Evolutionary conservation across 2,888 invertebrate genomes (phyloP).

Genomic region (Cremastobaeus sp.): DNA sequence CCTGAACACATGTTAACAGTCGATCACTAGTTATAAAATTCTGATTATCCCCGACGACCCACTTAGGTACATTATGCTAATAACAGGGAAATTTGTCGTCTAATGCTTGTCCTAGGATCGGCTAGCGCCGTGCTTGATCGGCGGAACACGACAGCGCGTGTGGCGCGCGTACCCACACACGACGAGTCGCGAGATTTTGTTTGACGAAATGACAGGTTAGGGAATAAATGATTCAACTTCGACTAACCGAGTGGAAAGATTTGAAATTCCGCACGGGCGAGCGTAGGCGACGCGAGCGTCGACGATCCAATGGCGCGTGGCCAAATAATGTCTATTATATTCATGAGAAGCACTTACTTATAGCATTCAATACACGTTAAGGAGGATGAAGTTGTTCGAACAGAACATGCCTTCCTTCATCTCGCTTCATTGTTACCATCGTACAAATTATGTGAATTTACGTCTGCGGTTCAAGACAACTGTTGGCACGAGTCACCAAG

Average conservation of each 20-base stretch:
- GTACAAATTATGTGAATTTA: slow-evolving; percentile 43
- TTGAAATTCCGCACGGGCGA: slow-evolving; percentile 44
- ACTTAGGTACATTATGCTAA: no score
- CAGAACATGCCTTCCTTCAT: slow-evolving; percentile 32
- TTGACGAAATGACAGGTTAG: slow-evolving; percentile 54
- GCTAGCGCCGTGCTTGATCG: no score
- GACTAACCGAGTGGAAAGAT: slow-evolving; percentile 47
- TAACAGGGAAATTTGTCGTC: no score
- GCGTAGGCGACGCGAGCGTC: slow-evolving; percentile 42
- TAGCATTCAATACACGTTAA: slow-evolving; percentile 36
- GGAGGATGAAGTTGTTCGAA: slow-evolving; percentile 37
- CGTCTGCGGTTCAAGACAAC: slow-evolving; percentile 21
- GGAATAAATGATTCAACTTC: slow-evolving; percentile 51
- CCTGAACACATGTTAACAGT: no score
- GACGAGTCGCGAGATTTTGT: slow-evolving; percentile 39
- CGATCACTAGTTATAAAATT: no score
- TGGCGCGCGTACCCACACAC: slow-evolving; percentile 24
- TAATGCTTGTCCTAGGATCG: no score
- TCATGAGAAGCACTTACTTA: slow-evolving; percentile 31
- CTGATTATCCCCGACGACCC: no score
- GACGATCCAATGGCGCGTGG: slow-evolving; percentile 55
- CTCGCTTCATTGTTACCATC: slow-evolving; percentile 45
- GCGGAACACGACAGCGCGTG: no score
- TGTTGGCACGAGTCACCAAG: slow-evolving; percentile 19
- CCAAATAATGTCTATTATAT: slow-evolving; percentile 50